These are phyloP conservation scores for Macrophya annulata DNA, from an alignment of 2,888 invertebrate species.

Conservation along the genomic window DNA sequence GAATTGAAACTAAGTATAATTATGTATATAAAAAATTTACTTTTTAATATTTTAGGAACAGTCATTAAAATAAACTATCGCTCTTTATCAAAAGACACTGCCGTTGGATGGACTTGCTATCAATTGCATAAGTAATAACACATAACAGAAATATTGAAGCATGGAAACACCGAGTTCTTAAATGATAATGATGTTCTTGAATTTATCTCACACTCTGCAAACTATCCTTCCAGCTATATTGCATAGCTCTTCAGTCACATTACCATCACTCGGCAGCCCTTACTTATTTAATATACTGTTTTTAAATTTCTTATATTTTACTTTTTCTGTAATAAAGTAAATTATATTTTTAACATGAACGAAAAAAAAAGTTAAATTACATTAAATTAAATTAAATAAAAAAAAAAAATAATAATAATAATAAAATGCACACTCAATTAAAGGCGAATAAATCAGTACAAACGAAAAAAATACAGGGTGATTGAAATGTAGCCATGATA, in stretches of 20 bases:
- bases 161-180: constrained; percentile 35
- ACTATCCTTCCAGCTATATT: constrained; percentile 23
- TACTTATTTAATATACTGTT: constrained; percentile 26
- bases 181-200: constrained; percentile 22
- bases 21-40: constrained; percentile 12
- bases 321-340: background rate
- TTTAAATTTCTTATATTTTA: constrained; percentile 29
- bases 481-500: constrained; percentile 21
- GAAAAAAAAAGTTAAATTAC: background rate
- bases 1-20: background rate
- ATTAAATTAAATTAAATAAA: background rate
- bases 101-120: background rate
- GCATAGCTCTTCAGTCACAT: constrained; percentile 16
- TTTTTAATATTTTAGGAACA: background rate
- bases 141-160: constrained; percentile 25
- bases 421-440: constrained; percentile 21
- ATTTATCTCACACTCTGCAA: constrained; percentile 2
- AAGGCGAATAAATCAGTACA: background rate
- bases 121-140: constrained; percentile 16
- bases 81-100: constrained; percentile 14
- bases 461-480: constrained; percentile 22
- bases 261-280: constrained; percentile 28
- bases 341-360: background rate
- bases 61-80: constrained; percentile 20
- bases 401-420: background rate